phyloP scores from a whole-genome alignment of 2,888 invertebrate genomes.

The Archips xylosteana region DNA sequence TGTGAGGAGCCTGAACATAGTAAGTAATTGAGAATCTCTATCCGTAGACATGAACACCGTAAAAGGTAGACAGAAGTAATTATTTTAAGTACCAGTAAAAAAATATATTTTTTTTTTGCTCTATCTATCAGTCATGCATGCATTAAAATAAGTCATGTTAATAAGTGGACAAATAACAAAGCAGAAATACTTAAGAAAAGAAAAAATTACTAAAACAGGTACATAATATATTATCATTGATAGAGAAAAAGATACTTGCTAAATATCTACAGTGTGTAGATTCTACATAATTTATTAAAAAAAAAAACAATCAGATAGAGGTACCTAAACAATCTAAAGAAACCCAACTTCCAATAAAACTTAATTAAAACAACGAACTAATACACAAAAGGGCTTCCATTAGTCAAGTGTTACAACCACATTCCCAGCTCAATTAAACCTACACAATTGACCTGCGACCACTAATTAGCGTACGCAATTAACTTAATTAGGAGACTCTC shows the following conservation, averaged over 20 bases:
- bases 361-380: not conserved
- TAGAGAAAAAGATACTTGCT: no score
- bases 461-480: slow-evolving; percentile 61
- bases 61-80: not conserved
- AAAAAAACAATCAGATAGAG: not conserved
- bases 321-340: not conserved
- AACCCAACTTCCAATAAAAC: no score
- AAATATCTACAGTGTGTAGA: no score
- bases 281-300: not conserved
- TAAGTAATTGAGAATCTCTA: not conserved
- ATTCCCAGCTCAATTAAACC: slow-evolving; percentile 20
- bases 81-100: no score
- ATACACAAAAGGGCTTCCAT: not conserved
- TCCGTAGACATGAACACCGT: not conserved
- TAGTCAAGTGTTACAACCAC: not conserved
- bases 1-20: slow-evolving; percentile 2
- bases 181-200: no score
- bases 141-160: no score
- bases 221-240: no score
- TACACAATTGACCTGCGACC: slow-evolving; percentile 48
- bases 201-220: no score
- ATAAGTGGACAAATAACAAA: no score
- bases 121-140: no score
- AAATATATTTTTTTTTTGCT: no score
- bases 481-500: slow-evolving; percentile 64